Base-by-base conservation (phyloP, 2,888 invertebrate species). In the Lissonota sp. region DNA sequence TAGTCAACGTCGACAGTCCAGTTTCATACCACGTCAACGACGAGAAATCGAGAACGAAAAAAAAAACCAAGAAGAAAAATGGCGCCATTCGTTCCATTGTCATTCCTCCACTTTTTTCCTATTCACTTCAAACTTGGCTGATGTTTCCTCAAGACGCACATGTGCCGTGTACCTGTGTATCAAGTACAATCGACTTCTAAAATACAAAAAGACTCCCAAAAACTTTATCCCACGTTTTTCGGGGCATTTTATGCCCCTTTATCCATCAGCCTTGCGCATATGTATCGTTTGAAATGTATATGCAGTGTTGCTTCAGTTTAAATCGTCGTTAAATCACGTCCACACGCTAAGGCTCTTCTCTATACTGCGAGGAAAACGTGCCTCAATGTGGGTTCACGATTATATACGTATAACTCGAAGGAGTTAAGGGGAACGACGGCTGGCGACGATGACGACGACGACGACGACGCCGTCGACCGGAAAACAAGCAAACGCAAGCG, bases 401-500 rank as follows among this genome's bases (percentile, higher is more conserved):
- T 26, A 26, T 26, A 26, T 26, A 26, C 26, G 26, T 26, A 26
- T 26, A 26, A 51, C 51, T 40, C 71, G 71, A 76, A 82, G 83
- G 79, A 69, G 58, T 62, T 37, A n/a, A 40, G 71, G 26, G 55
- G 53, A 44, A 67, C 66, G 66, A 46, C 39, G 64, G 44, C 55
- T 57, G 12, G 39, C 62, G 40, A n/a, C 51, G 76, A 67, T 44
- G 42, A 63, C 63, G 67, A 53, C 14, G 57, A 77, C 16, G 64
- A 72, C 69, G 72, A 40, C 75, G 72, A 40, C 55, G 72, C 49
- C 63, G 75, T 73, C 66, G 72, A n/a, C 64, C 73, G 83, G 83
- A 84, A 86, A 84, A 82, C 84, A 82, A 85, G 79, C 85, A 83
- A 83, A 79, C 74, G 55, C 53, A 37, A 62, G 16, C 44, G 46